Conservation (phyloP, 2,113 vertebrate species). For the Hirundichthys speculiger region DNA sequence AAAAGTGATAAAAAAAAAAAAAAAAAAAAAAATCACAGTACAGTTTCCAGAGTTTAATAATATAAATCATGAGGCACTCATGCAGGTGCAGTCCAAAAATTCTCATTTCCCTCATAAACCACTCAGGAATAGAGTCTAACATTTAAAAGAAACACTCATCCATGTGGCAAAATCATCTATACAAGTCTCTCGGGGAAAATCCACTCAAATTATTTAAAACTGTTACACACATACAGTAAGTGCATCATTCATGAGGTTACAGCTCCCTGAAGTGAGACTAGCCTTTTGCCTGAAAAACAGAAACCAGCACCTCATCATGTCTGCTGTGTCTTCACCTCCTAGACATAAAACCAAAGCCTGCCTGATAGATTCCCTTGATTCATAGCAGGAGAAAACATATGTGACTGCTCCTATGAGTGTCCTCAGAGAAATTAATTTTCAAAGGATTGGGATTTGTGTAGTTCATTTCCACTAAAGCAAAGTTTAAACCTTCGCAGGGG, state of each 20-base stretch:
- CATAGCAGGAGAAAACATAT: slow-evolving; percentile 56
- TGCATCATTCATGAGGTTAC: slow-evolving; percentile 51
- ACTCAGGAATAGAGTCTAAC: slow-evolving; percentile 32
- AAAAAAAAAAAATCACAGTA: slow-evolving; percentile 14
- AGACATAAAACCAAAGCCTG: slow-evolving; percentile 49
- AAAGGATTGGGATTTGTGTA: slow-evolving; percentile 37
- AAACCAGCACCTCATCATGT: slow-evolving; percentile 40
- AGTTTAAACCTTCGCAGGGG: slow-evolving; percentile 28
- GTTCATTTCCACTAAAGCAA: slow-evolving; percentile 41
- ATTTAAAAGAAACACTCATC: slow-evolving; percentile 24
- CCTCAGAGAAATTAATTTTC: slow-evolving; percentile 36
- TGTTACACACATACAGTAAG: slow-evolving; percentile 35
- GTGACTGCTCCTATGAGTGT: slow-evolving; percentile 41
- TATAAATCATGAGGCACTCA: slow-evolving; percentile 54
- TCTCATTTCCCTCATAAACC: slow-evolving; percentile 49
- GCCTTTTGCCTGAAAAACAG: slow-evolving; percentile 46
- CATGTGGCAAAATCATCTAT: slow-evolving; percentile 55
- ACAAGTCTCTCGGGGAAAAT: slow-evolving; percentile 48
- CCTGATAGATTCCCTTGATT: slow-evolving; percentile 39
- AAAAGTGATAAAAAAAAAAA: too few relatives aligned
- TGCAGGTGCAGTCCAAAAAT: slow-evolving; percentile 42
- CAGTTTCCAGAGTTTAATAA: slow-evolving; percentile 19
- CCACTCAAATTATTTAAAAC: slow-evolving; percentile 31
- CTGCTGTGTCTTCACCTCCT: slow-evolving; percentile 24
- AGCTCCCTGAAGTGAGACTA: slow-evolving; percentile 63